Percentiles rank a stretch among this genome's conserved stretches.
Conservation (phyloP, 2,888 invertebrate genomes). For the Noctua comes region DNA sequence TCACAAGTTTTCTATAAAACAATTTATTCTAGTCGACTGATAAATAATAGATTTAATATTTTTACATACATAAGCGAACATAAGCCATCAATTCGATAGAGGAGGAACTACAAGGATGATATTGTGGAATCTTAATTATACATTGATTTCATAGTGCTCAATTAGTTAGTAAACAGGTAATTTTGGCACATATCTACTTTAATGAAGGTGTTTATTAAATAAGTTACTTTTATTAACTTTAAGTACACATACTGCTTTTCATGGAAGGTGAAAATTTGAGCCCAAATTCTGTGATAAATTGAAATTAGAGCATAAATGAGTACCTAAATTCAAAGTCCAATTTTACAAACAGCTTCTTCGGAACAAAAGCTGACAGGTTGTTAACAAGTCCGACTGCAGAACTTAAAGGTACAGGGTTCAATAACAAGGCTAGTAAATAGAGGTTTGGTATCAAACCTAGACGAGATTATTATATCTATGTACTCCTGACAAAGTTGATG, state of each 20-base stretch:
- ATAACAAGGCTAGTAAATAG: not conserved
- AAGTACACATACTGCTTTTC: not conserved
- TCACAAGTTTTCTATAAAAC: conserved; percentile 29
- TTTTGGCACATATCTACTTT: conserved; percentile 43
- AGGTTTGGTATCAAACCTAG: not conserved
- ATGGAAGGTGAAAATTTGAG: conserved; percentile 20
- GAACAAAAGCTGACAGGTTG: not conserved
- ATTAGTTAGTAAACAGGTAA: not conserved
- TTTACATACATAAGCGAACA: not conserved
- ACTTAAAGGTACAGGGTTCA: not conserved
- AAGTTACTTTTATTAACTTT: not conserved
- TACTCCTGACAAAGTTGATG: not conserved
- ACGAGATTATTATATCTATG: not conserved
- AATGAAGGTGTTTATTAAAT: not conserved
- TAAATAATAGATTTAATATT: not conserved
- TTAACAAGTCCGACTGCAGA: not conserved
- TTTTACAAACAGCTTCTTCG: not conserved
- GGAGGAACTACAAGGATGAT: not conserved
- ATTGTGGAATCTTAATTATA: not conserved
- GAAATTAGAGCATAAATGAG: not conserved
- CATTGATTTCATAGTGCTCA: conserved; percentile 12
- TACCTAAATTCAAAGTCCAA: not conserved
- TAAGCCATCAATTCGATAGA: not conserved
- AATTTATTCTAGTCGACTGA: not conserved
- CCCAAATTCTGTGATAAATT: conserved; percentile 5